Evolutionary conservation across 2,113 vertebrate species (phyloP), one percentile per base, ranked within the genome.

Genomic region (Felis chaus): DNA sequence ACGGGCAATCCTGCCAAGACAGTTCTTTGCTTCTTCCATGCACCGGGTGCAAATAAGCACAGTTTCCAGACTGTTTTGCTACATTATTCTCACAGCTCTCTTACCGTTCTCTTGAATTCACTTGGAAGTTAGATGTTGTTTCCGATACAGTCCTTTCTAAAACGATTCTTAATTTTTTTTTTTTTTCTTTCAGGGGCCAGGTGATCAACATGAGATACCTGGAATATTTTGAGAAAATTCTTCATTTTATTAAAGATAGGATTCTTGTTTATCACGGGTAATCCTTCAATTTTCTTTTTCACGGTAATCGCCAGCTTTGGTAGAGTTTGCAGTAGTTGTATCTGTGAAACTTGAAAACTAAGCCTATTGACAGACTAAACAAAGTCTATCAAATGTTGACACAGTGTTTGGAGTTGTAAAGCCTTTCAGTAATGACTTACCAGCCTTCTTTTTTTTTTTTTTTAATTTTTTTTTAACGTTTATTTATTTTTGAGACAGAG

Each of bases 261-360:
- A 99, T 99, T 98, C 99, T 99, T 92, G 99, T 99, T 94, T 99
- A 99, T 98, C 99, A 99, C 13, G 99, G 99, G 99, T 99, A 99
- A 98, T 86, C 65, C 48, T 94, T 76, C 53, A 1, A 0, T 80
- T 92, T 80, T 84, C 19, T 88, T 69, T 61, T 80, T 78, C 31
- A 5, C 36, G n/a, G 33, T 91, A 45, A 25, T 45, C 6, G 4
- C 4, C 73, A 18, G 33, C n/a, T 71, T 76, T 87, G 33, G 36
- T n/a, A 0, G 39, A 3, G 61, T 48, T 82, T 57, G 31, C 12
- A 7, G 80, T 31, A 65, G 27, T 61, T 80, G 5, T 63, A 23
- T 63, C 61, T 91, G 31, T 68, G 25, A 95, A 91, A 78, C 53
- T 39, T 71, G 41, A 55, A 73, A 80, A 65, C 16, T 53, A 63